phyloP scores from a whole-genome alignment of 2,113 vertebrate species.

The Columbina picui region DNA sequence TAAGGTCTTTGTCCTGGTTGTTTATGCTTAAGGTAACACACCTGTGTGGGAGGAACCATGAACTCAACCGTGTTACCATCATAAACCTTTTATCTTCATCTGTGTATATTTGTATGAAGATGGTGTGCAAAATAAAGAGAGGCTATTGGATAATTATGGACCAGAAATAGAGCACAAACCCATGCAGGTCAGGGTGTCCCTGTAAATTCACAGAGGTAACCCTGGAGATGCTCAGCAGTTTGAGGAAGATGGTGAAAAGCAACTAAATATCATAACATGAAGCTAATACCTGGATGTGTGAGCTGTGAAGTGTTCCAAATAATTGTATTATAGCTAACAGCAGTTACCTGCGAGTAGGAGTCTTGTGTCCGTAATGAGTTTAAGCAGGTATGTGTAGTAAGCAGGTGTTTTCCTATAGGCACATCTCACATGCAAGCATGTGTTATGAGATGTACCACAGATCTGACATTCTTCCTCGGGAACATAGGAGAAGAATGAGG shows the following conservation, averaged over 20 bases:
- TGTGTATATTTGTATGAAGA: background rate
- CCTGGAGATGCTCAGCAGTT: background rate
- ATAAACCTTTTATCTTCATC: conserved; percentile 13
- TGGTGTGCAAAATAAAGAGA: background rate
- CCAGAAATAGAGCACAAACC: background rate
- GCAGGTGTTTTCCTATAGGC: conserved; percentile 73
- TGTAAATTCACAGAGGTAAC: rapidly evolving
- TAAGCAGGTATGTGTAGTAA: conserved; percentile 45
- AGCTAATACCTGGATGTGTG: background rate
- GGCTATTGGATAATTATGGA: background rate
- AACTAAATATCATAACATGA: rapidly evolving
- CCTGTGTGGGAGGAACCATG: background rate
- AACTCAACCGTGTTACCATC: background rate
- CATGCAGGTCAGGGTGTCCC: background rate
- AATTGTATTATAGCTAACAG: background rate
- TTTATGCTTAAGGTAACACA: background rate
- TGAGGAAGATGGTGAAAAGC: background rate
- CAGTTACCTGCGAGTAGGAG: background rate
- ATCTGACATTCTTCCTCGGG: conserved; percentile 42
- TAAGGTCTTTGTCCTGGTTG: background rate
- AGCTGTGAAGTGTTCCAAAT: background rate
- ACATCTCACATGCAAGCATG: conserved; percentile 56
- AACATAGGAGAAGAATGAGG: conserved; percentile 54
- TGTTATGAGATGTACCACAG: conserved; percentile 65
- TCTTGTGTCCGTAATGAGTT: background rate